phyloP scores from a whole-genome alignment of 2,888 invertebrate genomes.

The Hypomecis atomaria region DNA sequence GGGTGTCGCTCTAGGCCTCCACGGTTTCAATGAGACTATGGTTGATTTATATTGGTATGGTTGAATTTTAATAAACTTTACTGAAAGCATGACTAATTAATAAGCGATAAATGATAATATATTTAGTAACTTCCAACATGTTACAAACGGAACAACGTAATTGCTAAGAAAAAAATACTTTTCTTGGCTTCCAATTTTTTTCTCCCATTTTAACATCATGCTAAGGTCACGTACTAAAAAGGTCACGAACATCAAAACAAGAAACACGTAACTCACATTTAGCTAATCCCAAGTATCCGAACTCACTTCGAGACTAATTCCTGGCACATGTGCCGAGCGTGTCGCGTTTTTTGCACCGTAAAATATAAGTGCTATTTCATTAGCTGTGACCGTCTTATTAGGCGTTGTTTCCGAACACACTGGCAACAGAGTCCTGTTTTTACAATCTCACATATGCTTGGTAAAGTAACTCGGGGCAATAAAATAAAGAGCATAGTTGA shows the following conservation, averaged over 20 bases:
- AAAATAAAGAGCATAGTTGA: constrained; percentile 28
- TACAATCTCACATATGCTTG: constrained; percentile 56
- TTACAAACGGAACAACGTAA: no score
- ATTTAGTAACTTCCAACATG: no score
- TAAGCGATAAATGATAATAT: no score
- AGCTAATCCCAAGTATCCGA: constrained; percentile 77
- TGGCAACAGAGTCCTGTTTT: constrained; percentile 51
- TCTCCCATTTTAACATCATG: background rate
- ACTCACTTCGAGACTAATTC: constrained; percentile 75
- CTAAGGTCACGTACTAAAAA: constrained; percentile 11
- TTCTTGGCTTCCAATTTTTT: background rate
- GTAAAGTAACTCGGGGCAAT: constrained; percentile 38
- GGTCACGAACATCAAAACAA: constrained; percentile 14
- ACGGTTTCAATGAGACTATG: no score
- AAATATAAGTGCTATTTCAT: constrained; percentile 80
- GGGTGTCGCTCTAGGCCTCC: no score
- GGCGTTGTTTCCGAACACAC: constrained; percentile 49
- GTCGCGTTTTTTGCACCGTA: constrained; percentile 72
- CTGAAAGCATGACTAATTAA: no score
- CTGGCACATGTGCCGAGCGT: constrained; percentile 67
- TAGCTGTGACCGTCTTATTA: constrained; percentile 66
- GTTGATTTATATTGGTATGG: no score
- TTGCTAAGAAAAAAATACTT: background rate
- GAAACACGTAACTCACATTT: constrained; percentile 64
- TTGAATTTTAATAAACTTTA: no score